These are phyloP conservation scores for Strix uralensis DNA, from an alignment of 2,113 vertebrate genomes.

Conservation along the genomic window DNA sequence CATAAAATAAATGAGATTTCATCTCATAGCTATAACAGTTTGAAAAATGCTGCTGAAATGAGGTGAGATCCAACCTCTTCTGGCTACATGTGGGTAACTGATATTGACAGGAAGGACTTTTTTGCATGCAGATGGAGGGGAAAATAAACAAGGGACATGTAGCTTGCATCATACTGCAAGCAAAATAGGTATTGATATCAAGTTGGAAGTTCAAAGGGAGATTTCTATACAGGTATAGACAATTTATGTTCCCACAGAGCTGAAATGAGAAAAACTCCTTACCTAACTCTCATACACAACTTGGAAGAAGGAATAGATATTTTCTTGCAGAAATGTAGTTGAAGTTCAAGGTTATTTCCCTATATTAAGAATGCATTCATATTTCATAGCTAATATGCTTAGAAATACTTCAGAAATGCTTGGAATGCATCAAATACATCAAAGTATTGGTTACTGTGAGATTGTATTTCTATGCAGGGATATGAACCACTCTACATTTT, in stretches of 20 bases:
- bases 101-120: neutral
- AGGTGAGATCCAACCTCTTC: neutral
- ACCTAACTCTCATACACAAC: neutral
- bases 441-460: neutral
- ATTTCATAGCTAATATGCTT: neutral
- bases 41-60: slow-evolving; percentile 3
- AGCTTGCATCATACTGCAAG: neutral
- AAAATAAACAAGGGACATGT: neutral
- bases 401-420: neutral
- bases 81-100: neutral
- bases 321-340: neutral
- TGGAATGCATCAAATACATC: neutral
- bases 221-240: neutral
- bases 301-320: neutral
- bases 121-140: neutral
- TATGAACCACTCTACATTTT: neutral
- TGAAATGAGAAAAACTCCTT: neutral
- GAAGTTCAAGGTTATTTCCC: neutral
- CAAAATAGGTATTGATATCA: neutral
- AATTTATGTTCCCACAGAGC: neutral
- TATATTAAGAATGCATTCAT: neutral
- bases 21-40: neutral
- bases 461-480: neutral
- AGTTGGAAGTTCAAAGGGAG: neutral
- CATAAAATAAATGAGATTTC: slow-evolving; percentile 28